Evolutionary conservation across 2,888 invertebrate genomes (phyloP).

Genomic region (Acrocera orbiculus): DNA sequence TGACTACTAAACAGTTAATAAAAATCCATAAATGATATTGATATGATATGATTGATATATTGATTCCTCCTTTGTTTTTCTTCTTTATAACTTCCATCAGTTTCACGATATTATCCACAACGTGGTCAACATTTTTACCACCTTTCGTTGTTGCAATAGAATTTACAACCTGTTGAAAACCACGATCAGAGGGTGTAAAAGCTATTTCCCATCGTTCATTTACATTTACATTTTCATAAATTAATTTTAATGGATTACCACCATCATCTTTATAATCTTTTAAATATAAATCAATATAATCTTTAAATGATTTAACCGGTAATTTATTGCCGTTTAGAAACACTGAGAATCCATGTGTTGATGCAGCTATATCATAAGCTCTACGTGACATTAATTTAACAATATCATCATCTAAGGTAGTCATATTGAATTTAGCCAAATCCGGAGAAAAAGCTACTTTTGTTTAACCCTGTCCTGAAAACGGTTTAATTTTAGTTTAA

Average conservation of each 20-base stretch:
- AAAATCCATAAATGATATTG: constrained; percentile 97
- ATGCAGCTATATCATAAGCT: constrained; percentile 92
- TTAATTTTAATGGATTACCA: constrained; percentile 68
- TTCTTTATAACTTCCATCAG: constrained; percentile 77
- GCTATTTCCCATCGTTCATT: constrained; percentile 93
- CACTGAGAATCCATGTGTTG: constrained; percentile 73
- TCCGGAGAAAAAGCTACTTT: constrained; percentile 92
- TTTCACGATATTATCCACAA: constrained; percentile 76
- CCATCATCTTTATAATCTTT: constrained; percentile 66
- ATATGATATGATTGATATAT: constrained; percentile 84
- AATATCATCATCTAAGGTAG: constrained; percentile 77
- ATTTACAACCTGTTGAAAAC: constrained; percentile 95
- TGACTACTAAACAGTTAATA: constrained; percentile 92
- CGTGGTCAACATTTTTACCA: constrained; percentile 91
- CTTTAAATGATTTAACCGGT: constrained; percentile 80
- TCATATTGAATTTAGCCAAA: constrained; percentile 90
- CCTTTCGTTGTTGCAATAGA: constrained; percentile 98
- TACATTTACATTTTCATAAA: constrained; percentile 62
- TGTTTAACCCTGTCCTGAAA: constrained; percentile 60
- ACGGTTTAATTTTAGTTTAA: constrained; percentile 68
- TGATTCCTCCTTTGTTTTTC: constrained; percentile 77
- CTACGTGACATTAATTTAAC: constrained; percentile 80
- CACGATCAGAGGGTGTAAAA: constrained; percentile 63
- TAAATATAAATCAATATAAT: constrained; percentile 84
- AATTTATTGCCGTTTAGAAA: constrained; percentile 78